Percentiles rank a stretch among this genome's conserved stretches.
Evolutionary conservation across 1,140 invertebrate species (phyloP).

Genomic region (Pinna nobilis): DNA sequence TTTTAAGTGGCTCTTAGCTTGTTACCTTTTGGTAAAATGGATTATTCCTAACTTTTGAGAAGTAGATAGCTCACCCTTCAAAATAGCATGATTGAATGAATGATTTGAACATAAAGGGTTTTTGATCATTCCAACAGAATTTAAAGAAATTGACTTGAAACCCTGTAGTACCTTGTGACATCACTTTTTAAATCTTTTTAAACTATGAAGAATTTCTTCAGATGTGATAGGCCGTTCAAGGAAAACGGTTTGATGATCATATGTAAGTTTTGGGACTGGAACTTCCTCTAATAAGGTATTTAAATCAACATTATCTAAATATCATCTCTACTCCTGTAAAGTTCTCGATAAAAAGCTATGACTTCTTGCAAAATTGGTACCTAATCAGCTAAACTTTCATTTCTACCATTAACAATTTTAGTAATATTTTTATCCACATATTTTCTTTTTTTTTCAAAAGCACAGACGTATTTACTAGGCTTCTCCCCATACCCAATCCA

Average conservation of each 20-base stretch:
- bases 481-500: slow-evolving; percentile 40
- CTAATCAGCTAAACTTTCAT: background rate
- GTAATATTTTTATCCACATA: slow-evolving; percentile 35
- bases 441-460: slow-evolving; percentile 31
- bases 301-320: slow-evolving; percentile 23
- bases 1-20: slow-evolving; percentile 30
- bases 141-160: slow-evolving; percentile 44
- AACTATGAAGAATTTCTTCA: slow-evolving; percentile 15
- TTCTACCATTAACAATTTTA: slow-evolving; percentile 18
- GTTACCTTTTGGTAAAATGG: slow-evolving; percentile 36
- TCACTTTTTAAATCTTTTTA: slow-evolving; percentile 38
- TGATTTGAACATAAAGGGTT: slow-evolving; percentile 5
- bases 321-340: slow-evolving; percentile 17
- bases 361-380: slow-evolving; percentile 26
- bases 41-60: slow-evolving; percentile 23
- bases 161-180: slow-evolving; percentile 40
- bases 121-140: slow-evolving; percentile 24
- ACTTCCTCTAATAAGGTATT: background rate
- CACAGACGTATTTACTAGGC: slow-evolving; percentile 39
- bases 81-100: slow-evolving; percentile 12
- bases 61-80: slow-evolving; percentile 1
- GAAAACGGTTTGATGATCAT: no score
- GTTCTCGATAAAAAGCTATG: slow-evolving; percentile 19
- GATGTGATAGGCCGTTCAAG: background rate
- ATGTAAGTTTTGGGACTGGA: slow-evolving; percentile 8